phyloP scores from a whole-genome alignment of 2,113 vertebrate species.

The Centrocercus urophasianus region DNA sequence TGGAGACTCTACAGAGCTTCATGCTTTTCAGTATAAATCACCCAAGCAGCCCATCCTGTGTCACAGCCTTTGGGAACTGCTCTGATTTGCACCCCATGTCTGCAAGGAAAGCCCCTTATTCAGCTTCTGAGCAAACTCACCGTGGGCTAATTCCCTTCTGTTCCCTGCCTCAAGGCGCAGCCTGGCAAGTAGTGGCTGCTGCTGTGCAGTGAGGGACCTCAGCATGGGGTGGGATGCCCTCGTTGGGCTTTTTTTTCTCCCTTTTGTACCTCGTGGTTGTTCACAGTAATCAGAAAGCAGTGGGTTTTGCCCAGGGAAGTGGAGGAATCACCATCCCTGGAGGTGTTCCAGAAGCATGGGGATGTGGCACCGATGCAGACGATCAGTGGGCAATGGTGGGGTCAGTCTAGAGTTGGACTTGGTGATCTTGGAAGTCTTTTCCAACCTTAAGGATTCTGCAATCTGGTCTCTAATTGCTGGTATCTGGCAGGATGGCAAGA shows the following conservation, averaged over 20 bases:
- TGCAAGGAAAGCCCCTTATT: not conserved
- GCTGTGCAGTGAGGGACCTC: not conserved
- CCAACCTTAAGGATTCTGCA: not conserved
- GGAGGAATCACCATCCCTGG: not conserved
- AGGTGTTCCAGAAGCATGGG: not conserved
- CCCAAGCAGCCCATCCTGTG: not conserved
- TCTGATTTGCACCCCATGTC: not conserved
- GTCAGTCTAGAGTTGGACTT: not conserved
- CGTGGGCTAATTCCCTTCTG: not conserved
- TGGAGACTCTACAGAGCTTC: not conserved
- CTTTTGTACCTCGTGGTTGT: rapidly evolving
- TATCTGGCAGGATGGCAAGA: not conserved
- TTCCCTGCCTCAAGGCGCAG: not conserved
- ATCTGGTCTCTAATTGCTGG: not conserved
- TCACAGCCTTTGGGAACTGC: not conserved
- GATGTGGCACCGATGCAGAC: not conserved
- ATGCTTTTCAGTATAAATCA: rapidly evolving
- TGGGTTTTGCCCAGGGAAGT: not conserved
- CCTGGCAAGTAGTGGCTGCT: not conserved
- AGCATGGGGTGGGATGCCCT: not conserved
- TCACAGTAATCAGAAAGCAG: not conserved
- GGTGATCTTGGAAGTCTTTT: not conserved
- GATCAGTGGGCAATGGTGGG: too few relatives aligned
- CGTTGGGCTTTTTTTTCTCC: not conserved
- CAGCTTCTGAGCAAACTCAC: not conserved